These are phyloP conservation scores for Heliothis virescens DNA, from an alignment of 1,140 invertebrate genomes.

Conservation along the genomic window DNA sequence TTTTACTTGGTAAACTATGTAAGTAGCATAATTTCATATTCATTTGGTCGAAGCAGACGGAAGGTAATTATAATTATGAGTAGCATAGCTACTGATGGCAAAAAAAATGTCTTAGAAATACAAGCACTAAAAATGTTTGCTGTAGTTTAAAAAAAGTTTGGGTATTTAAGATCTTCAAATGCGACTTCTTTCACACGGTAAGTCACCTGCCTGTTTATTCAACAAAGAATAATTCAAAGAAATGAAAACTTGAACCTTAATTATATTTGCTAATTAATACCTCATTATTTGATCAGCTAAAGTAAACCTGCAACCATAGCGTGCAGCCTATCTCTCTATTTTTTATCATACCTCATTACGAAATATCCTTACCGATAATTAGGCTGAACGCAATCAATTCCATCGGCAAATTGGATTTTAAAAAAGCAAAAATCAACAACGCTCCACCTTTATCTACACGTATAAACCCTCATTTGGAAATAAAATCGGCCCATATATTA, in stretches of 20 bases:
- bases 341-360: conserved; percentile 50
- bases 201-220: neutral
- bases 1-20: no score
- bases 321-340: conserved; percentile 32
- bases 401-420: conserved; percentile 52
- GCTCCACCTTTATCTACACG: conserved; percentile 56
- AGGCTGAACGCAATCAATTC: conserved; percentile 57
- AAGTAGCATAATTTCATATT: no score
- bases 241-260: conserved; percentile 3
- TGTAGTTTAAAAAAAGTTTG: no score
- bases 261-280: conserved; percentile 32
- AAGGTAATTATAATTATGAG: neutral
- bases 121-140: no score
- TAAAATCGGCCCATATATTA: conserved; percentile 65
- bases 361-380: conserved; percentile 53
- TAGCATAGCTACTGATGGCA: no score
- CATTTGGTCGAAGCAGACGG: neutral
- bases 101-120: no score
- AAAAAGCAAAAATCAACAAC: conserved; percentile 54
- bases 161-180: no score
- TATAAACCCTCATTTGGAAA: conserved; percentile 69
- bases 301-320: conserved; percentile 12
- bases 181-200: no score
- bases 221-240: neutral
- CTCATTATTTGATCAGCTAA: neutral